Percentiles rank a stretch among this genome's conserved stretches.
Conservation (phyloP, 2,797 vertebrate species). For the Chelon labrosus region DNA sequence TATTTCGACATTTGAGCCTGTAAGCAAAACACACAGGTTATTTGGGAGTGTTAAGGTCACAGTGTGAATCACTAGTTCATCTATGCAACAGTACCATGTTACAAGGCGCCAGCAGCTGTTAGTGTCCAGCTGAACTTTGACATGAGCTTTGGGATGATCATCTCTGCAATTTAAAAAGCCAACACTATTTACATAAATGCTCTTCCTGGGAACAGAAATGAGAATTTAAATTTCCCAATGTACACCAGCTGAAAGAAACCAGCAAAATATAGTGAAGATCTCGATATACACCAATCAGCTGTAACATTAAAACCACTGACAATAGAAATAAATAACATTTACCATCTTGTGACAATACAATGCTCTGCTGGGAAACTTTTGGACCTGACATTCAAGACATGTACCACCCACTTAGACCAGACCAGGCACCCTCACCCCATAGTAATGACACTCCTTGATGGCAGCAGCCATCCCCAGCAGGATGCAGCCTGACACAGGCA, state of each 20-base stretch:
- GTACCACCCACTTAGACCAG: too few species aligned
- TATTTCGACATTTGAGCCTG: conserved; percentile 24
- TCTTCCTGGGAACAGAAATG: not conserved
- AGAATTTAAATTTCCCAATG: not conserved
- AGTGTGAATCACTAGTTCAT: conserved; percentile 13
- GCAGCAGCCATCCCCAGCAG: too few species aligned
- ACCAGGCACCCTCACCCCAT: too few species aligned
- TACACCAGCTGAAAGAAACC: not conserved
- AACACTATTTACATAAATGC: conserved; percentile 12
- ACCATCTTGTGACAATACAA: too few species aligned
- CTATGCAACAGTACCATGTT: conserved; percentile 6
- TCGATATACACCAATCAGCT: too few species aligned
- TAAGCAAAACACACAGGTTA: conserved; percentile 9
- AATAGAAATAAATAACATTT: too few species aligned
- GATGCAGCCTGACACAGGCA: too few species aligned
- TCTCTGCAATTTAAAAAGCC: not conserved
- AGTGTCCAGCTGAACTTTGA: conserved; percentile 50
- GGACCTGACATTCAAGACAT: too few species aligned
- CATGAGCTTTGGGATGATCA: conserved; percentile 19
- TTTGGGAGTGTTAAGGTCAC: conserved; percentile 28
- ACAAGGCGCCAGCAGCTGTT: conserved; percentile 38
- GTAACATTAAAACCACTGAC: too few species aligned
- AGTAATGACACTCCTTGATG: too few species aligned
- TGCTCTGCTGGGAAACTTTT: too few species aligned
- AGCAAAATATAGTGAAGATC: not conserved